Percentiles rank a stretch among this genome's conserved stretches.
Conservation (phyloP, 2,113 vertebrate species). For the Alligator mississippiensis region DNA sequence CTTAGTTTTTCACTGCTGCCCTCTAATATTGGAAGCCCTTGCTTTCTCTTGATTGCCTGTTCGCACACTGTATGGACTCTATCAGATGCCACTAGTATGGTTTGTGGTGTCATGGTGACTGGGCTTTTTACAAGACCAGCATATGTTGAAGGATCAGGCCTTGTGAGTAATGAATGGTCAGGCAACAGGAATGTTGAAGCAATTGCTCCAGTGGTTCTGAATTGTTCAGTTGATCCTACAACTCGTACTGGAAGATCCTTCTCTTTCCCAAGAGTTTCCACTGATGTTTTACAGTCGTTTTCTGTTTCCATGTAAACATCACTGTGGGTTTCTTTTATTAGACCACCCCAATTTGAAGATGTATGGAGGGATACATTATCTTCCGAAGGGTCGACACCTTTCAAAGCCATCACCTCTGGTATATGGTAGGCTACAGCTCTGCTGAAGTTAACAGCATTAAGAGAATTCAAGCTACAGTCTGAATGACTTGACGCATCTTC, state of each 20-base stretch:
- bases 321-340: neutral
- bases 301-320: constrained; percentile 72
- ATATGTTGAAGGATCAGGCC: neutral
- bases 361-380: neutral
- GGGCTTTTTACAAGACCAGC: neutral
- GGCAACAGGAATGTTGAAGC: neutral
- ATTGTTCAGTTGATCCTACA: neutral
- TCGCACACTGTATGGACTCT: neutral
- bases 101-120: neutral
- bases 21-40: constrained; percentile 50
- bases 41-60: constrained; percentile 70
- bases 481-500: constrained; percentile 75
- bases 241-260: neutral
- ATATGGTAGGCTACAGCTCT: fast-evolving
- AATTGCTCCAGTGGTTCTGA: neutral
- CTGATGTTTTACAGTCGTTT: constrained; percentile 34
- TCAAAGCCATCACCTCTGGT: neutral
- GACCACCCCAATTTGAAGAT: neutral
- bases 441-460: neutral
- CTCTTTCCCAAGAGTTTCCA: fast-evolving
- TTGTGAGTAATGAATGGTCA: neutral
- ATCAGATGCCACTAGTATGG: neutral
- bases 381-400: neutral
- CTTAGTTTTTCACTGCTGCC: constrained; percentile 43
- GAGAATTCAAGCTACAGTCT: constrained; percentile 20